A percentile compares a stretch with the other conserved stretches of the same genome.
Conservation (phyloP, 2,113 vertebrate species). For the Artemisiospiza belli region DNA sequence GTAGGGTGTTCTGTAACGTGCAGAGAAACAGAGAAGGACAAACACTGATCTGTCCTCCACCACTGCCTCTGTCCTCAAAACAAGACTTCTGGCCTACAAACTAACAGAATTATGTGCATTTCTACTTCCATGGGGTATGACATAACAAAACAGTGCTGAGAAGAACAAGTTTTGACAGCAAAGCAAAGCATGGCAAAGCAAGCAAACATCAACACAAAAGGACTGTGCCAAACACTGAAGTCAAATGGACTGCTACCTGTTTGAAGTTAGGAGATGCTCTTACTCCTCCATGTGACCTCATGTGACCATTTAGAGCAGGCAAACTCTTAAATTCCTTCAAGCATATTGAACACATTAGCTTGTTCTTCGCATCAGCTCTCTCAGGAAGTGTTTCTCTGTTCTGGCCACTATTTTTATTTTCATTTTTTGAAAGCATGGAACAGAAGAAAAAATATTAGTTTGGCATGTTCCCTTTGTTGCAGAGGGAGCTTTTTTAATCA, state of each 20-base stretch:
- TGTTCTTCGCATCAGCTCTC: conserved; percentile 76
- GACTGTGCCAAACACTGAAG: background rate
- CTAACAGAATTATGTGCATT: background rate
- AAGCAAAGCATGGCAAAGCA: conserved; percentile 75
- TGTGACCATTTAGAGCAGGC: conserved; percentile 90
- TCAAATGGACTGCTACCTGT: conserved; percentile 69
- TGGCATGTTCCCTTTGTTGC: background rate
- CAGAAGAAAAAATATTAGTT: conserved; percentile 41
- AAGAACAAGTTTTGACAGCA: conserved; percentile 33
- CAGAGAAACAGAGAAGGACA: background rate
- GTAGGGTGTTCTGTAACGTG: background rate
- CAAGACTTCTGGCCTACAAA: background rate
- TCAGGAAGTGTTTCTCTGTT: conserved; percentile 74
- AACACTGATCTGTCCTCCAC: background rate
- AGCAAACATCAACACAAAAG: conserved; percentile 50
- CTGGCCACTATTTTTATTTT: conserved; percentile 60
- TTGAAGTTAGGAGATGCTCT: conserved; percentile 79
- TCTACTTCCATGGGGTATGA: background rate
- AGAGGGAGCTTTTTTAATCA: background rate
- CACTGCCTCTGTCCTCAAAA: background rate
- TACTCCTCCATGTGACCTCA: conserved; percentile 86
- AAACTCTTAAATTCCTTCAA: conserved; percentile 89
- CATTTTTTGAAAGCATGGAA: background rate
- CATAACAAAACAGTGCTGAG: background rate
- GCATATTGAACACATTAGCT: conserved; percentile 84